Conservation (phyloP, 2,888 invertebrate genomes). For the Monochamus alternatus region DNA sequence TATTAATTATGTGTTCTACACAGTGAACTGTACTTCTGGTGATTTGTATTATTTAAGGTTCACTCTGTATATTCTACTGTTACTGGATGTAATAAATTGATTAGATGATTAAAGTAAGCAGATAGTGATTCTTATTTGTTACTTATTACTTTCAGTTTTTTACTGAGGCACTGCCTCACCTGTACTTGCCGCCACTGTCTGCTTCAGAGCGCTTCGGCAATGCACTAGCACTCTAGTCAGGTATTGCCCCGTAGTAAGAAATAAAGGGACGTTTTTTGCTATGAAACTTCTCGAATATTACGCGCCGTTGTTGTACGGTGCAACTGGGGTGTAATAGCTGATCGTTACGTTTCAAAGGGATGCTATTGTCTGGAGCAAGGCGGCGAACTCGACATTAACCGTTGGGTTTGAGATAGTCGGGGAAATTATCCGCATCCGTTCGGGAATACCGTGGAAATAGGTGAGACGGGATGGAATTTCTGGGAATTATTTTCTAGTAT, state of each 20-base stretch:
- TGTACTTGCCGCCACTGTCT: no score
- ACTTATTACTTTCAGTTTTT: no score
- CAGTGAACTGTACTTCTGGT: no score
- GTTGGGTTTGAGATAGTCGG: background rate
- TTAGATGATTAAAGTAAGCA: no score
- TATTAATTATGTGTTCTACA: no score
- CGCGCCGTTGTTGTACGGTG: background rate
- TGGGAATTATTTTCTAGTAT: constrained; percentile 1
- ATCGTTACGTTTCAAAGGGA: constrained; percentile 12
- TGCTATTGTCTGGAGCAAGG: constrained; percentile 4
- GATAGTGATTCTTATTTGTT: no score
- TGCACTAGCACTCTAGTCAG: constrained; percentile 9
- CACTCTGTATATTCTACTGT: no score
- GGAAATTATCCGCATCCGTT: background rate
- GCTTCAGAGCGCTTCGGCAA: background rate
- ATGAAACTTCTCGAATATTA: background rate
- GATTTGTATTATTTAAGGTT: no score
- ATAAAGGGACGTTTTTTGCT: background rate
- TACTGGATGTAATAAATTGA: no score
- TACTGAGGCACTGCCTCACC: no score
- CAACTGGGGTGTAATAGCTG: constrained; percentile 21
- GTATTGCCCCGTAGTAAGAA: constrained; percentile 2
- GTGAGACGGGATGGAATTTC: background rate
- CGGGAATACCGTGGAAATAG: background rate
- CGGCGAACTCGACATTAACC: background rate